phyloP scores from a whole-genome alignment of 2,888 invertebrate genomes.

The Rotaria socialis region DNA sequence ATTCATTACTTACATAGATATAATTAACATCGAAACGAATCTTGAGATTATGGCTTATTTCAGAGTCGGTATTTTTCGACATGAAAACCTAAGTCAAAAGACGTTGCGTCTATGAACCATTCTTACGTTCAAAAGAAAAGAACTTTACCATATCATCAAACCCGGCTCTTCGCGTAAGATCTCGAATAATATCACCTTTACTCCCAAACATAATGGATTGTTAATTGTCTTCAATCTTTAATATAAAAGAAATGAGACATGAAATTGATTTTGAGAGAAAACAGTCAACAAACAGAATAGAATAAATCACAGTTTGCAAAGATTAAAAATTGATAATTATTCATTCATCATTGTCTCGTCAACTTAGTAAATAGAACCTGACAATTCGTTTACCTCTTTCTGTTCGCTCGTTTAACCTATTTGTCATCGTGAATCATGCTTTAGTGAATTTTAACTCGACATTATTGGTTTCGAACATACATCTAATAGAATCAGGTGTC shows the following conservation, averaged over 20 bases:
- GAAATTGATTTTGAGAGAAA: neutral
- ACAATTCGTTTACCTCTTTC: neutral
- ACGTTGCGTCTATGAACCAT: no score
- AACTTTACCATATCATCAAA: conserved; percentile 12
- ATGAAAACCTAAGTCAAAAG: conserved; percentile 63
- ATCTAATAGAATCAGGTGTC: neutral
- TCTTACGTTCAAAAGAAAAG: no score
- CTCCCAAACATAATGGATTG: neutral
- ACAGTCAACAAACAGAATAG: neutral
- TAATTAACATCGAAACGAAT: conserved; percentile 68
- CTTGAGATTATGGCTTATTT: conserved; percentile 68
- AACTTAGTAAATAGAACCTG: conserved; percentile 18
- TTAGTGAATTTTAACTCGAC: neutral
- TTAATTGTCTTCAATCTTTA: neutral
- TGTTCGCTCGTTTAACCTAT: neutral
- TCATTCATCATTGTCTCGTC: neutral
- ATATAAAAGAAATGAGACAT: neutral
- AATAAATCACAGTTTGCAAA: neutral
- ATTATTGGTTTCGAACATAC: neutral
- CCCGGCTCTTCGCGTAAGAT: conserved; percentile 17
- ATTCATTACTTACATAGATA: conserved; percentile 64
- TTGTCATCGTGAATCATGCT: neutral
- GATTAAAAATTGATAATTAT: conserved; percentile 11
- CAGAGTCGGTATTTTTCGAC: conserved; percentile 65
- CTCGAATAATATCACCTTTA: conserved; percentile 5